Conservation (phyloP, 2,888 invertebrate species). For the Mimachlamys varia region DNA sequence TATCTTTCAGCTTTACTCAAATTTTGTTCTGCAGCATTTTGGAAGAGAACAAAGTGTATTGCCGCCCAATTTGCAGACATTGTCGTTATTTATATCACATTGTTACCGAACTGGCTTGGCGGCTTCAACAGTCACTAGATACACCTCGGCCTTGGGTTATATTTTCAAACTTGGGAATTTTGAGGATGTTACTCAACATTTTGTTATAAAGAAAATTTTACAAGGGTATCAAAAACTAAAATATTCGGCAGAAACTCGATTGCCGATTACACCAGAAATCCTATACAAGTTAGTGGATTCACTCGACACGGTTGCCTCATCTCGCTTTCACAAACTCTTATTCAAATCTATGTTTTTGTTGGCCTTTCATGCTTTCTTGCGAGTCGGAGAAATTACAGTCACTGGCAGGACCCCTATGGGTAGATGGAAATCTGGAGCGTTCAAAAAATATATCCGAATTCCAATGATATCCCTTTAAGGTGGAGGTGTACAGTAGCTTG, state of each 20-base stretch:
- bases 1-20: not conserved
- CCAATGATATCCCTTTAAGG: not conserved
- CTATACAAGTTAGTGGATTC: constrained; percentile 25
- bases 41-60: not conserved
- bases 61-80: not conserved
- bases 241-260: not conserved
- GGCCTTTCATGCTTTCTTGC: constrained; percentile 19
- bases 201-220: constrained; percentile 36
- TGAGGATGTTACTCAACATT: constrained; percentile 28
- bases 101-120: constrained; percentile 25
- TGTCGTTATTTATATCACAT: not conserved
- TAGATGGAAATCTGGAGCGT: constrained; percentile 40
- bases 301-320: not conserved
- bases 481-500: not conserved
- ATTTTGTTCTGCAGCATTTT: not conserved
- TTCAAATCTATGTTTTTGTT: constrained; percentile 34
- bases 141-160: constrained; percentile 1
- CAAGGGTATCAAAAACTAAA: constrained; percentile 38
- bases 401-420: not conserved
- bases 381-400: not conserved
- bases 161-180: not conserved
- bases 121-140: not conserved
- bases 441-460: constrained; percentile 39
- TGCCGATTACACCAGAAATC: constrained; percentile 38
- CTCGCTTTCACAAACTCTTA: not conserved